Evolutionary conservation across 2,888 invertebrate genomes (phyloP).

Genomic region (Limulus polyphemus): DNA sequence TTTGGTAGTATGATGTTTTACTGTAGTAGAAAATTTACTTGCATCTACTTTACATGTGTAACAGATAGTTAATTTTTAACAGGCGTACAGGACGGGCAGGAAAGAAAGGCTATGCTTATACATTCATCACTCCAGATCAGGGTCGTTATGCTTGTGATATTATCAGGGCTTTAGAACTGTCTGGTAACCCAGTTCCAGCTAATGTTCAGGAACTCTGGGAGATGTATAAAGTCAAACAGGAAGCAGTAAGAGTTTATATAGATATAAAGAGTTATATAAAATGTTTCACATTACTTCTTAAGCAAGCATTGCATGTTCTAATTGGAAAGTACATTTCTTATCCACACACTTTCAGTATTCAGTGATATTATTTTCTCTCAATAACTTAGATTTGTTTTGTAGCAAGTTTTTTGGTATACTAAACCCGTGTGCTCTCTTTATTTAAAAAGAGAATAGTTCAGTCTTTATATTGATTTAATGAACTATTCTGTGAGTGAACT

Average conservation of each 20-base stretch:
- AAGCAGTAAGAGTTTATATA: constrained; percentile 57
- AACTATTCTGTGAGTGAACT: no score
- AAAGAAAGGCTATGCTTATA: constrained; percentile 93
- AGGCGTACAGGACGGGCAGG: constrained; percentile 55
- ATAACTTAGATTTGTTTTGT: no score
- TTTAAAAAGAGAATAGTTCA: no score
- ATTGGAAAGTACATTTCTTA: no score
- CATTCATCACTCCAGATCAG: constrained; percentile 91
- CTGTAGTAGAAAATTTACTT: neutral
- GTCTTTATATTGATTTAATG: no score
- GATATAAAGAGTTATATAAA: no score
- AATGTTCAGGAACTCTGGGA: constrained; percentile 72
- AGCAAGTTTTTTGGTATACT: no score
- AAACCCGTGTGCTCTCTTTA: no score
- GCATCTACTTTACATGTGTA: neutral
- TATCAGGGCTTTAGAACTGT: constrained; percentile 76
- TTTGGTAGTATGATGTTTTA: neutral
- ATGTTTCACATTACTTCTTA: neutral
- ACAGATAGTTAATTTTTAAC: constrained; percentile 11
- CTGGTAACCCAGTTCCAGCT: constrained; percentile 60
- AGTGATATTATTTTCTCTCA: no score
- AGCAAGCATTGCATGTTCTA: no score
- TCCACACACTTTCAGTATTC: no score
- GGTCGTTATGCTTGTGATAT: constrained; percentile 87
- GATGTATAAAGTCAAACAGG: constrained; percentile 73